Evolutionary conservation across 2,797 vertebrate genomes (phyloP), one percentile per base, ranked within the genome.

Genomic region (Brachymystax lenok): DNA sequence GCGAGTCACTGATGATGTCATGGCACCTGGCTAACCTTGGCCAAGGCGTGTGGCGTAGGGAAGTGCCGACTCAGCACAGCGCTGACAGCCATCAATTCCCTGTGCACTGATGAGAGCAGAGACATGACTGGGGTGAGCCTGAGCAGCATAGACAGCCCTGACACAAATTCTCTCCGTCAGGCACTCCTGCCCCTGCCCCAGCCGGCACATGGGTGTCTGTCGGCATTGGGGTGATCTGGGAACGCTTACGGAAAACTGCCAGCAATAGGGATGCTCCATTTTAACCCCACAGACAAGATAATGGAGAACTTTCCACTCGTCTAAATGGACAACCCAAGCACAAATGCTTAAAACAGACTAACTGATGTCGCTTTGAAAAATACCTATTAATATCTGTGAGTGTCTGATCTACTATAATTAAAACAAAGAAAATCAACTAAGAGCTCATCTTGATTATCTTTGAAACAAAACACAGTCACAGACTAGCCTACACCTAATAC

Each of bases 71-170:
- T 95, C 93, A 94, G 90, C 91, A 89, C 87, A 90, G 89, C 89
- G 80, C 78, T 93, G 92, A 93, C 92, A 94, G 89, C 80, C 89
- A 89, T 94, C 89, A 91, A 84, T 94, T 95, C 89, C 10, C 89
- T 89, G 92, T 86, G 81, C 83, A 0, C 84, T 92, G 95, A 95
- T 93, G 90, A 92, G 90, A 94, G 94, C 88, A 94, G 94, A 94
- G 92, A 93, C 92, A 89, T 92, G 92, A 91, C 84, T 91, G 85
- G 84, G 52, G 84, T 94, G 30, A 78, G 92, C 86, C 91, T 95
- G 91, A 95, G 88, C 89, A 90, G 90, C 92, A 90, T 85, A 79
- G 92, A 95, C 92, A 95, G 91, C 77, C 84, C 87, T 87, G 92
- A 94, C 90, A 95, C 95, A 95, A 92, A 90, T 84, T 87, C 85